Percentiles rank a stretch among this genome's conserved stretches.
These are phyloP conservation scores for Nowickia ferox DNA, from an alignment of 2,888 invertebrate species.

Conservation along the genomic window DNA sequence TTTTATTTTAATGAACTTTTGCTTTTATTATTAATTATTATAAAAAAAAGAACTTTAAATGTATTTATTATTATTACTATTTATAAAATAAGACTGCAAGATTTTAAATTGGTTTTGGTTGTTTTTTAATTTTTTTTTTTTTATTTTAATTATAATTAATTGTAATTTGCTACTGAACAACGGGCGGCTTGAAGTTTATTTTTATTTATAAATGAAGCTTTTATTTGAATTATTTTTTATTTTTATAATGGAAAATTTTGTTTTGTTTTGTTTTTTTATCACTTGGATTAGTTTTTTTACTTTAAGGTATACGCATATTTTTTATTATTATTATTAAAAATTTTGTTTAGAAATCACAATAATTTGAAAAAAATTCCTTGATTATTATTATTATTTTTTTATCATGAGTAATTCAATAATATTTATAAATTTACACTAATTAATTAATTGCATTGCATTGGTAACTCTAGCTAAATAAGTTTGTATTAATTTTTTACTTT, in stretches of 20 bases:
- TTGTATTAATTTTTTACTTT: slow-evolving; percentile 35
- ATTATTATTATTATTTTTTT: slow-evolving; percentile 60
- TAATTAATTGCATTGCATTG: slow-evolving; percentile 62
- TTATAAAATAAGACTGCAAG: slow-evolving; percentile 59
- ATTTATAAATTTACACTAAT: slow-evolving; percentile 69
- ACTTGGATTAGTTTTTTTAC: slow-evolving; percentile 53
- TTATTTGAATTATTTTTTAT: slow-evolving; percentile 52
- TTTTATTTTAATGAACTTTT: slow-evolving; percentile 40
- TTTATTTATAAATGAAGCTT: slow-evolving; percentile 65
- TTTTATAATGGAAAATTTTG: slow-evolving; percentile 17
- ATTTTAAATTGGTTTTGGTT: slow-evolving; percentile 31
- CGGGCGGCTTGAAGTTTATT: slow-evolving; percentile 79
- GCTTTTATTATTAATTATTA: slow-evolving; percentile 41
- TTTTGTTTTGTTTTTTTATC: slow-evolving; percentile 32
- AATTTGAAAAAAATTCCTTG: slow-evolving; percentile 65
- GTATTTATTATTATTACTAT: slow-evolving; percentile 34
- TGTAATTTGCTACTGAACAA: slow-evolving; percentile 68
- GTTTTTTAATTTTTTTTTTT: slow-evolving; percentile 40
- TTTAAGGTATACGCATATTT: slow-evolving; percentile 69
- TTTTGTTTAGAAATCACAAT: slow-evolving; percentile 82
- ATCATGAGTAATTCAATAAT: slow-evolving; percentile 56
- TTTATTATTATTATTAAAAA: slow-evolving; percentile 60
- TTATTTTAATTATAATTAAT: slow-evolving; percentile 52
- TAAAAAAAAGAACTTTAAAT: slow-evolving; percentile 3
- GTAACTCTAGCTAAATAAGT: slow-evolving; percentile 72